Percentiles rank a stretch among this genome's conserved stretches.
Conservation (phyloP, 2,113 vertebrate genomes). For the Eudorcas thomsonii region DNA sequence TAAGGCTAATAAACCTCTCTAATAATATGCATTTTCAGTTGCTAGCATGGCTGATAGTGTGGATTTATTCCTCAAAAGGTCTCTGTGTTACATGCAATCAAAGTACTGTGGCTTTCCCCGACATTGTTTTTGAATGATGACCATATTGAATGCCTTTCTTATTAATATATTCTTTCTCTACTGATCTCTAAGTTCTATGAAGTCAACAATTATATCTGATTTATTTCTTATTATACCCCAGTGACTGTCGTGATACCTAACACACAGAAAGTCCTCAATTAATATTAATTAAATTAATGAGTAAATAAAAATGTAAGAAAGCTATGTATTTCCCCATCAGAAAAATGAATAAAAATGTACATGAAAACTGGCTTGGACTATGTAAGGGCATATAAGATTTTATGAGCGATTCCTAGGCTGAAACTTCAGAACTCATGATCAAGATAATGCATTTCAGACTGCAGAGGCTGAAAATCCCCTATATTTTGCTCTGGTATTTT, state of each 20-base stretch:
- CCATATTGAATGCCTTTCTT: neutral
- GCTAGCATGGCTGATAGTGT: neutral
- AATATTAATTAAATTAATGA: neutral
- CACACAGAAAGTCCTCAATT: neutral
- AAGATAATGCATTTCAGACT: neutral
- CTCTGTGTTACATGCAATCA: neutral
- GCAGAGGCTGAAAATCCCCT: neutral
- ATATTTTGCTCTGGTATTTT: slow-evolving; percentile 6
- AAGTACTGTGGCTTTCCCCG: neutral
- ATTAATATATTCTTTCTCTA: neutral
- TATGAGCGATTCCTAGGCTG: neutral
- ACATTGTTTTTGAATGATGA: neutral
- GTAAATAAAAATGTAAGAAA: neutral
- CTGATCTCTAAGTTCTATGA: neutral
- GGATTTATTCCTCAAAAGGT: neutral
- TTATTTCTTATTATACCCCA: neutral
- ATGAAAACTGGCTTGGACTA: neutral
- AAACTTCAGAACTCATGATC: neutral
- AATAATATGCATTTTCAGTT: neutral
- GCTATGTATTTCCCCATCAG: neutral
- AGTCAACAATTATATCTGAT: neutral
- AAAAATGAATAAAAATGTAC: neutral
- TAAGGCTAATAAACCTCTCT: neutral
- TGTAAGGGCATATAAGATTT: neutral
- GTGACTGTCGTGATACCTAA: neutral